These are phyloP conservation scores for Salvelinus fontinalis DNA, from an alignment of 2,113 vertebrate species.

Conservation along the genomic window DNA sequence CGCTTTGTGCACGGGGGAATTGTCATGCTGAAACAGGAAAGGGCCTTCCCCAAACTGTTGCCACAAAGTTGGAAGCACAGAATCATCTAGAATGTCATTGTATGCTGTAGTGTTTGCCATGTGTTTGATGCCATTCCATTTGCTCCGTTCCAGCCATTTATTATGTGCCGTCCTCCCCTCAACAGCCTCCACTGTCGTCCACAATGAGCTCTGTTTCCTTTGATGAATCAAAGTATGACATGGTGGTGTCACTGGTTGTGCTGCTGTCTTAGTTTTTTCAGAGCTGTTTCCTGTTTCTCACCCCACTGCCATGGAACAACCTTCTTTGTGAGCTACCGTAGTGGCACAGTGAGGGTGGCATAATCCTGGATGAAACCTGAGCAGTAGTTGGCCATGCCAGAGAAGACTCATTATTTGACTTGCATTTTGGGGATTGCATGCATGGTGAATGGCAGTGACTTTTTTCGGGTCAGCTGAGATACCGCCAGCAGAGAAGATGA, in stretches of 20 bases:
- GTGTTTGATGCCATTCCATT: no score
- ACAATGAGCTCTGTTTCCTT: constrained; percentile 21
- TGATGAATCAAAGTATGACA: constrained; percentile 22
- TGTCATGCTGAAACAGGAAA: no score
- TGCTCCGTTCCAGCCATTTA: no score
- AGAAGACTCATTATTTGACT: constrained; percentile 6
- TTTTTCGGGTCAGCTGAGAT: constrained; percentile 12
- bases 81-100: no score
- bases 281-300: not conserved
- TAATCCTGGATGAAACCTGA: not conserved
- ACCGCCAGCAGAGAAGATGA: constrained; percentile 6
- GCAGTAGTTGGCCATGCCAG: constrained; percentile 13
- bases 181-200: constrained; percentile 3
- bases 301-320: constrained; percentile 14
- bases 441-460: not conserved
- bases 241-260: constrained; percentile 12
- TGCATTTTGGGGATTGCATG: not conserved
- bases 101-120: no score
- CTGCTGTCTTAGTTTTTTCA: constrained; percentile 7
- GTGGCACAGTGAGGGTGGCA: constrained; percentile 17
- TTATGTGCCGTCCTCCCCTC: not conserved
- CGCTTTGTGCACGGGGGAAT: no score
- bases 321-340: constrained; percentile 26
- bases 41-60: no score
- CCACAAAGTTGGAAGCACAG: no score